phyloP scores from a whole-genome alignment of 2,797 vertebrate genomes.

The Mormyrops boulengeri region DNA sequence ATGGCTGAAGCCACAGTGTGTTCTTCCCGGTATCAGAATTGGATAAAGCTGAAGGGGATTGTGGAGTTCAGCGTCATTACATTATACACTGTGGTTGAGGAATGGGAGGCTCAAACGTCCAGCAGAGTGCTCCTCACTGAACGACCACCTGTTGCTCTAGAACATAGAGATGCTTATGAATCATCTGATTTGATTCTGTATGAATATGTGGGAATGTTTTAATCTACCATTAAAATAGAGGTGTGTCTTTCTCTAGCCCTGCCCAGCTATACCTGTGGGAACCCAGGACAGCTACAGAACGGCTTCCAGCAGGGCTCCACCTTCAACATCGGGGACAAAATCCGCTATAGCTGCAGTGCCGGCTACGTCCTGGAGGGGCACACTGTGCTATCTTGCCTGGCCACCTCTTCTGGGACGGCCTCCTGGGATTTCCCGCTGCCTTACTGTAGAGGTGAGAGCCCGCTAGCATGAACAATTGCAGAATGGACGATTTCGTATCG shows the following conservation, averaged over 20 bases:
- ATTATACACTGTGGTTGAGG: neutral
- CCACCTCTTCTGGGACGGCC: slow-evolving; percentile 72
- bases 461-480: neutral
- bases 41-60: neutral
- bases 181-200: neutral
- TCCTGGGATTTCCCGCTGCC: slow-evolving; percentile 97
- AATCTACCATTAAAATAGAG: neutral
- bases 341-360: slow-evolving; percentile 87
- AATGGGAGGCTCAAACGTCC: neutral
- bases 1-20: neutral
- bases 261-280: slow-evolving; percentile 93
- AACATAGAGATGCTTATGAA: neutral
- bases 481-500: neutral
- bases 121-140: neutral
- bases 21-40: neutral
- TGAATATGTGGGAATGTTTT: neutral
- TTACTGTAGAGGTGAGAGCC: slow-evolving; percentile 83
- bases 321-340: slow-evolving; percentile 92
- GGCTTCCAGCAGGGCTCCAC: slow-evolving; percentile 87
- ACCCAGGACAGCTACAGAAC: slow-evolving; percentile 84
- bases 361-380: slow-evolving; percentile 93
- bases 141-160: neutral
- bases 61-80: neutral
- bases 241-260: slow-evolving; percentile 64
- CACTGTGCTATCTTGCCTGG: slow-evolving; percentile 84